These are phyloP conservation scores for Sturnira hondurensis DNA, from an alignment of 2,113 vertebrate genomes.

Conservation along the genomic window DNA sequence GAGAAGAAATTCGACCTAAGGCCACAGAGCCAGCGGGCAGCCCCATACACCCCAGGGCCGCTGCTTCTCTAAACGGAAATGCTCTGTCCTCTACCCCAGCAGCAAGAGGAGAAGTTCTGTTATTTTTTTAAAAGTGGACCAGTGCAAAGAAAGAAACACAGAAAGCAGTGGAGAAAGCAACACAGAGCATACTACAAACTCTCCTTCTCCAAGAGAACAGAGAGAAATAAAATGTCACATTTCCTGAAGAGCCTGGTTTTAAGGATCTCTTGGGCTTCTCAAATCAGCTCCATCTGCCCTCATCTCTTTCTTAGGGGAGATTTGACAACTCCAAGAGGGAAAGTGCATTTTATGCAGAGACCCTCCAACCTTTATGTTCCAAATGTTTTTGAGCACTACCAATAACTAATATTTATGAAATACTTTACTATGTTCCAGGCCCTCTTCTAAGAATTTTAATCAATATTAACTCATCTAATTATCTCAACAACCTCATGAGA, in stretches of 20 bases:
- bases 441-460: neutral
- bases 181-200: no score
- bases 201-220: neutral
- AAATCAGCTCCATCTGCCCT: neutral
- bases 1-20: neutral
- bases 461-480: neutral
- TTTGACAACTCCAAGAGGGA: neutral
- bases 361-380: neutral
- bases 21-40: neutral
- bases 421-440: neutral
- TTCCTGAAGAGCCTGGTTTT: neutral
- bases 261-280: neutral
- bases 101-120: neutral
- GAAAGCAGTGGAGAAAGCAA: neutral
- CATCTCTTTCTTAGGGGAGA: neutral
- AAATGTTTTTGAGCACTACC: neutral
- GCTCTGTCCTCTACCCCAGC: neutral
- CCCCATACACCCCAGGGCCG: neutral
- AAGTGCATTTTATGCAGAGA: neutral
- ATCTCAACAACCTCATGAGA: neutral
- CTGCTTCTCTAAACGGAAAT: conserved; percentile 65
- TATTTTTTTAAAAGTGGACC: neutral
- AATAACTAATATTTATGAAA: neutral
- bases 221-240: neutral
- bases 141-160: neutral